These are phyloP conservation scores for Vesta saturnalis DNA, from an alignment of 2,888 invertebrate species.

Conservation along the genomic window DNA sequence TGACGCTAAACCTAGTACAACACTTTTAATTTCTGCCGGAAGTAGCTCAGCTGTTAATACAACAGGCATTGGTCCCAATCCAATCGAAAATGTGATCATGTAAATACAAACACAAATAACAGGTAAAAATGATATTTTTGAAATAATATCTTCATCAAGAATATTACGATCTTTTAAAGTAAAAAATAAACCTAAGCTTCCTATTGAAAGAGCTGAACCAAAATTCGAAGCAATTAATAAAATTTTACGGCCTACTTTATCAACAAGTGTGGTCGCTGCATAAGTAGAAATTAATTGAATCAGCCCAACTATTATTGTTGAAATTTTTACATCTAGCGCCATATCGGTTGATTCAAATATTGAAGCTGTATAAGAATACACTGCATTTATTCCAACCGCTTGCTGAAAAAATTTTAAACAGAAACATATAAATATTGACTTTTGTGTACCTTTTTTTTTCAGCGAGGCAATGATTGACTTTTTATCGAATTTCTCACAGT, in stretches of 20 bases:
- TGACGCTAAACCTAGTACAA: slow-evolving; percentile 81
- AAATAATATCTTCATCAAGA: slow-evolving; percentile 61
- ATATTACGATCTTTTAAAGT: slow-evolving; percentile 58
- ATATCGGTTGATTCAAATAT: slow-evolving; percentile 79
- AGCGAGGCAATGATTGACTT: slow-evolving; percentile 66
- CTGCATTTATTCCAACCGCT: slow-evolving; percentile 83
- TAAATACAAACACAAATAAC: slow-evolving; percentile 78
- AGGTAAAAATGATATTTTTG: slow-evolving; percentile 77
- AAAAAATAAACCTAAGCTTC: slow-evolving; percentile 78
- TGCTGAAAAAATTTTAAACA: slow-evolving; percentile 92
- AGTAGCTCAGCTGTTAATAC: slow-evolving; percentile 86
- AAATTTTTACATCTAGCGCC: slow-evolving; percentile 66
- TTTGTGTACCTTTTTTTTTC: slow-evolving; percentile 67
- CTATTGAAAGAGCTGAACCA: slow-evolving; percentile 76
- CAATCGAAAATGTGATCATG: slow-evolving; percentile 82
- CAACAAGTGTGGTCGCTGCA: slow-evolving; percentile 79
- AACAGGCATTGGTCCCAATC: slow-evolving; percentile 90
- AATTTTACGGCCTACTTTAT: slow-evolving; percentile 80
- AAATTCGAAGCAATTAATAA: slow-evolving; percentile 77
- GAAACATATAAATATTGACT: slow-evolving; percentile 76
- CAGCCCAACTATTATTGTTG: slow-evolving; percentile 83
- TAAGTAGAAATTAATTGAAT: slow-evolving; percentile 84
- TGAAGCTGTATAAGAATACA: slow-evolving; percentile 79
- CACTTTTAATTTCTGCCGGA: slow-evolving; percentile 79
- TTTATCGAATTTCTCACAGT: no score